Conservation (phyloP, 2,797 vertebrate genomes). For the Phrynocephalus guinanensis region DNA sequence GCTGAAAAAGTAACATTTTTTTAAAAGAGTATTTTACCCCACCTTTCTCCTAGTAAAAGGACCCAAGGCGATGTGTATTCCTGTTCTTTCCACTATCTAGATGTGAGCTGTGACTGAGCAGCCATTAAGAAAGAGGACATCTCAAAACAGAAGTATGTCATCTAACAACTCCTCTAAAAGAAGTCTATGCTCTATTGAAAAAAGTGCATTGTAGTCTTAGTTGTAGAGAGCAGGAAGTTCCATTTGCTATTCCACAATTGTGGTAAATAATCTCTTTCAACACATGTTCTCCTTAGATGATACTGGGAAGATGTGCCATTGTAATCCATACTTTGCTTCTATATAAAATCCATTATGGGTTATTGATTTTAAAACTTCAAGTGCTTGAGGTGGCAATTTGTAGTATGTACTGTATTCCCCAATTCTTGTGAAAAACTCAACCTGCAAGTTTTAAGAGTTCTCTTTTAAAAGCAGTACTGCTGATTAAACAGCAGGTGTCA, state of each 20-base stretch:
- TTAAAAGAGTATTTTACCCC: too few species aligned
- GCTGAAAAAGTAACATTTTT: too few species aligned
- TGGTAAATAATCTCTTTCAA: background rate
- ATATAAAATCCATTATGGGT: background rate
- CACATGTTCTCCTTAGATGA: background rate
- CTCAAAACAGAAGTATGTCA: too few species aligned
- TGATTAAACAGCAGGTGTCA: conserved; percentile 52
- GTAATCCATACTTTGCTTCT: background rate
- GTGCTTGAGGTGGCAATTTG: background rate
- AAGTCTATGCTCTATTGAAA: background rate
- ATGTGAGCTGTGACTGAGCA: too few species aligned
- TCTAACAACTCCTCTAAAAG: too few species aligned
- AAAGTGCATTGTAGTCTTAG: background rate
- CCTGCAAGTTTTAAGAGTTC: background rate
- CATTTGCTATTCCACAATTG: too few species aligned
- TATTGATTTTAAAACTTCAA: background rate
- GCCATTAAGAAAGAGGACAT: too few species aligned
- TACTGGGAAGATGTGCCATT: background rate
- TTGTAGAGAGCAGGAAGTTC: too few species aligned
- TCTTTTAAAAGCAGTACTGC: conserved; percentile 31
- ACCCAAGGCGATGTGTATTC: too few species aligned
- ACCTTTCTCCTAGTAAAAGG: too few species aligned
- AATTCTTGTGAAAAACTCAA: background rate
- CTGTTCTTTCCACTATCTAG: too few species aligned
- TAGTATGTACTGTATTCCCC: background rate